Percentiles rank a stretch among this genome's conserved stretches.
Evolutionary conservation across 2,797 vertebrate species (phyloP).

Genomic region (Smutsia temminckii): DNA sequence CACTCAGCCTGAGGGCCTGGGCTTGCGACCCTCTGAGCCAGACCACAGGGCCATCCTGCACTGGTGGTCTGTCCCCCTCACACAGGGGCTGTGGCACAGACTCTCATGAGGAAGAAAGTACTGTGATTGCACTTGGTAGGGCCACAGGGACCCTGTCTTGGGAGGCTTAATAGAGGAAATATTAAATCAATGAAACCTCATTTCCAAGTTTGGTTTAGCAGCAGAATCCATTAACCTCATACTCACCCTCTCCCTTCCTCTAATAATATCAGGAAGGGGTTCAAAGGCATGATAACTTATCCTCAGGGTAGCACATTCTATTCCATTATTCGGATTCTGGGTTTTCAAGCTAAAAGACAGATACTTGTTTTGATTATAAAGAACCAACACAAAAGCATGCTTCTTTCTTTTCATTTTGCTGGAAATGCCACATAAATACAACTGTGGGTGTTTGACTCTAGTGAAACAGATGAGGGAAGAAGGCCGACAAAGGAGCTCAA

Average conservation of each 20-base stretch:
- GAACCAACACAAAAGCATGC: slow-evolving; percentile 42
- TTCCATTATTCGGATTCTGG: slow-evolving; percentile 59
- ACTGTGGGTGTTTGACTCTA: background rate
- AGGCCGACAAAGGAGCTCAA: slow-evolving; percentile 24
- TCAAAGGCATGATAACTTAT: slow-evolving; percentile 66
- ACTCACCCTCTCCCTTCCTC: slow-evolving; percentile 57
- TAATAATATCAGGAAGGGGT: slow-evolving; percentile 48
- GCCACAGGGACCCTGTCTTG: slow-evolving; percentile 53
- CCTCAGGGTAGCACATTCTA: slow-evolving; percentile 55
- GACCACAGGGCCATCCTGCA: background rate
- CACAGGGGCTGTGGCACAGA: background rate
- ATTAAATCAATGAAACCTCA: slow-evolving; percentile 74
- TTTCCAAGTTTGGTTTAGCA: slow-evolving; percentile 57
- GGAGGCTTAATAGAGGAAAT: slow-evolving; percentile 67
- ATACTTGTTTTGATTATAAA: slow-evolving; percentile 69
- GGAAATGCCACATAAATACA: slow-evolving; percentile 35
- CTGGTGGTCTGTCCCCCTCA: background rate
- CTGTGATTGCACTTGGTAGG: background rate
- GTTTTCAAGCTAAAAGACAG: slow-evolving; percentile 65
- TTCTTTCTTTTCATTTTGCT: slow-evolving; percentile 47
- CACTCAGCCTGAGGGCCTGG: background rate
- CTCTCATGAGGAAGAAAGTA: background rate
- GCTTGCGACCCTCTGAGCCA: background rate
- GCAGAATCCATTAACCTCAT: slow-evolving; percentile 67
- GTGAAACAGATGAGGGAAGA: background rate